phyloP scores from a whole-genome alignment of 2,888 invertebrate genomes.

The Ennomos erosarius region DNA sequence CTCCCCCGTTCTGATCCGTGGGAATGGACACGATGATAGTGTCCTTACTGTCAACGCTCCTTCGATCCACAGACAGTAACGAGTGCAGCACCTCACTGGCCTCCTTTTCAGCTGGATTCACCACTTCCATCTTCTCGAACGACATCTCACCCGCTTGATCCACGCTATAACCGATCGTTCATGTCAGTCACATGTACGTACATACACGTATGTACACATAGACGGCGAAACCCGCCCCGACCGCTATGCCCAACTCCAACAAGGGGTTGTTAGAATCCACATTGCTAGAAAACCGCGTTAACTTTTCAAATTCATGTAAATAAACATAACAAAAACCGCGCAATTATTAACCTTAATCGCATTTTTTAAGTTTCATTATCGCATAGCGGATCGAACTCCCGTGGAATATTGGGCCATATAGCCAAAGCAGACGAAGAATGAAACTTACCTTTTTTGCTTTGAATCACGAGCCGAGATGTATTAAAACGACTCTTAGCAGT shows the following conservation, averaged over 20 bases:
- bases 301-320: conserved; percentile 85
- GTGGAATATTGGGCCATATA: conserved; percentile 87
- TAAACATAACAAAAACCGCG: conserved; percentile 86
- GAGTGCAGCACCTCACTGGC: conserved; percentile 89
- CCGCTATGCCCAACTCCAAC: conserved; percentile 57
- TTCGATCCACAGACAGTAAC: conserved; percentile 87
- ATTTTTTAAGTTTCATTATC: conserved; percentile 86
- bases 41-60: conserved; percentile 86
- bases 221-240: conserved; percentile 73
- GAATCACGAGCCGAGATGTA: conserved; percentile 60
- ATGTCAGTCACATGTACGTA: conserved; percentile 81
- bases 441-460: conserved; percentile 81
- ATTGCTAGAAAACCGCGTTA: conserved; percentile 81
- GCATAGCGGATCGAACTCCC: conserved; percentile 86
- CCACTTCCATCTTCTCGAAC: conserved; percentile 86
- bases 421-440: conserved; percentile 81
- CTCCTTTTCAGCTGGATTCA: conserved; percentile 89
- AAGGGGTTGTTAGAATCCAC: conserved; percentile 43
- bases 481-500: conserved; percentile 64
- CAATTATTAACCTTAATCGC: conserved; percentile 87
- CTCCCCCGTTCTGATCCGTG: conserved; percentile 75
- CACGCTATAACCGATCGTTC: conserved; percentile 77
- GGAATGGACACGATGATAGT: conserved; percentile 81
- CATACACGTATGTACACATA: conserved; percentile 79
- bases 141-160: conserved; percentile 72